phyloP scores from a whole-genome alignment of 1,140 invertebrate genomes.

The Pseudobourletiella spinata region DNA sequence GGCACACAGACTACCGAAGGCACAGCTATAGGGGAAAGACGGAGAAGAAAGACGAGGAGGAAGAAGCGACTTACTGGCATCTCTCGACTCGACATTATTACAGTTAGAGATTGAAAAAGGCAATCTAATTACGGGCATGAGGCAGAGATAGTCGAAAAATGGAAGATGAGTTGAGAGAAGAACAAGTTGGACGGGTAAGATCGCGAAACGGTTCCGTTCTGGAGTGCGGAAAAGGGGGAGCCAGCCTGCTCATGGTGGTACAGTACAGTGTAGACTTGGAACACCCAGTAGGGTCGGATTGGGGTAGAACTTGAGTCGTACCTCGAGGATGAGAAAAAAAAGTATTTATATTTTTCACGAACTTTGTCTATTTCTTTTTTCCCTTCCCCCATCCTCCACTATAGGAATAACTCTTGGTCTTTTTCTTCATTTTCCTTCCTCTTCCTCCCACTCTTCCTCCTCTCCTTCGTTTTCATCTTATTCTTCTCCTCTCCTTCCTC shows the following conservation, averaged over 20 bases:
- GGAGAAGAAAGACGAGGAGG: neutral
- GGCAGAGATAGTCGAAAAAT: neutral
- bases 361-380: conserved; percentile 4
- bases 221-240: too few relatives aligned
- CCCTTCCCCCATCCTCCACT: neutral
- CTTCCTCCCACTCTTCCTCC: neutral
- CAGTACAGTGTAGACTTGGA: too few relatives aligned
- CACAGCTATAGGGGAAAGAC: neutral
- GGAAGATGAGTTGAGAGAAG: neutral
- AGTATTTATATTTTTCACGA: conserved; percentile 15
- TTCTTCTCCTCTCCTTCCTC: neutral
- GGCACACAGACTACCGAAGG: neutral
- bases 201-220: too few relatives aligned
- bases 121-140: conserved; percentile 22
- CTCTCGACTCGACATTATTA: conserved; percentile 9
- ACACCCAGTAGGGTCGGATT: too few relatives aligned
- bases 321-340: neutral
- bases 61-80: conserved; percentile 3
- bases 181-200: neutral
- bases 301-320: too few relatives aligned
- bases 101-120: conserved; percentile 22
- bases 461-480: neutral
- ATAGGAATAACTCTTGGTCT: too few relatives aligned
- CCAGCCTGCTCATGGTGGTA: too few relatives aligned
- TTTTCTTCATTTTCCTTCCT: neutral